Conservation (phyloP, 1,140 invertebrate genomes). For the Stegodyphus mimosarum region DNA sequence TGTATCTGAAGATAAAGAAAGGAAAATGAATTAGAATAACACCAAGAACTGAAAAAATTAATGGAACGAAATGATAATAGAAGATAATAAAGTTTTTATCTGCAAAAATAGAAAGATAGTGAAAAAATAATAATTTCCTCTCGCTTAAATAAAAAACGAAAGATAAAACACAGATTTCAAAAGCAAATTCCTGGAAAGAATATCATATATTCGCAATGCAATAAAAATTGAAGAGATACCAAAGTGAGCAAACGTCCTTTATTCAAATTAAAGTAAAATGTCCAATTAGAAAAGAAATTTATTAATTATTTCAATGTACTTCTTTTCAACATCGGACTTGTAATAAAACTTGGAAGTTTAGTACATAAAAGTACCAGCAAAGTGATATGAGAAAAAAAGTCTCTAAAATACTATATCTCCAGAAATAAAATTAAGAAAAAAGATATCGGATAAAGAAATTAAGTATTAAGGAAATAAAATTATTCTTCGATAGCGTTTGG, state of each 20-base stretch:
- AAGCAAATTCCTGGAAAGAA: too few relatives aligned
- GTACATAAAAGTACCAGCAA: too few relatives aligned
- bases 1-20: constrained; percentile 24
- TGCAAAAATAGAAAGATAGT: background rate
- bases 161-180: too few relatives aligned
- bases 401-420: too few relatives aligned
- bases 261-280: background rate
- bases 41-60: constrained; percentile 9
- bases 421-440: too few relatives aligned
- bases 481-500: too few relatives aligned
- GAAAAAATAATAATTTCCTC: background rate
- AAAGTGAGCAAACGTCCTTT: background rate
- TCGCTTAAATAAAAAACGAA: too few relatives aligned
- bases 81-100: constrained; percentile 40
- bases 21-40: constrained; percentile 53
- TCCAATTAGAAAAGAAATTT: constrained; percentile 7
- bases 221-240: background rate
- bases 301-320: background rate
- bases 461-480: too few relatives aligned
- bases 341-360: too few relatives aligned
- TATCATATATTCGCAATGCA: background rate
- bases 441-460: too few relatives aligned
- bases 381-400: too few relatives aligned
- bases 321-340: background rate
- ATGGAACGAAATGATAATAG: constrained; percentile 41